A percentile compares a stretch with the other conserved stretches of the same genome.
Conservation (phyloP, 2,888 invertebrate genomes). For the Candidula unifasciata region DNA sequence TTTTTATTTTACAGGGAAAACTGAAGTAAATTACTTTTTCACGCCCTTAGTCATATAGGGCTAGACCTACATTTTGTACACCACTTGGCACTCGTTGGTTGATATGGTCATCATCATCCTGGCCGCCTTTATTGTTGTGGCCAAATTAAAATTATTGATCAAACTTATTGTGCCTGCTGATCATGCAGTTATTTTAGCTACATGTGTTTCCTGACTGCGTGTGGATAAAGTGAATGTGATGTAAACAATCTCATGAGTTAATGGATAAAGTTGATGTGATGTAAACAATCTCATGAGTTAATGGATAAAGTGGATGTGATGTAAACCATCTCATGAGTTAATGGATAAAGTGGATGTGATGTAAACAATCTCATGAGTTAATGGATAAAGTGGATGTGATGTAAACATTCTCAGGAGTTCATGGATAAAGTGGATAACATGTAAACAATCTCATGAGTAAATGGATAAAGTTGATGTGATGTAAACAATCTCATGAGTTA, state of each 20-base stretch:
- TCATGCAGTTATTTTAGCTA: no score
- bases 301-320: neutral
- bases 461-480: no score
- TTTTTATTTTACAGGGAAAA: no score
- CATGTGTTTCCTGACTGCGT: no score
- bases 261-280: neutral
- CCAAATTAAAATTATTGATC: no score
- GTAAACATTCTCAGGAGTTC: neutral
- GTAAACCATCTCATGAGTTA: neutral
- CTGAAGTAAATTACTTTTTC: no score
- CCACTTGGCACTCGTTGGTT: no score
- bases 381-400: neutral
- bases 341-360: neutral
- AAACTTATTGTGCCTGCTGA: no score
- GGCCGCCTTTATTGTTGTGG: no score
- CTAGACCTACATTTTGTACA: no score
- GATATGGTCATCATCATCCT: no score
- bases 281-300: neutral
- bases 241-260: neutral
- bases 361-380: neutral
- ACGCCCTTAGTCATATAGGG: no score
- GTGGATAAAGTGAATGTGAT: neutral
- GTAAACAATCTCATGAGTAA: neutral
- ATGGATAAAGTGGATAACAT: neutral
- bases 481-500: neutral